phyloP scores from a whole-genome alignment of 2,113 vertebrate genomes.

The Dipodomys spectabilis region DNA sequence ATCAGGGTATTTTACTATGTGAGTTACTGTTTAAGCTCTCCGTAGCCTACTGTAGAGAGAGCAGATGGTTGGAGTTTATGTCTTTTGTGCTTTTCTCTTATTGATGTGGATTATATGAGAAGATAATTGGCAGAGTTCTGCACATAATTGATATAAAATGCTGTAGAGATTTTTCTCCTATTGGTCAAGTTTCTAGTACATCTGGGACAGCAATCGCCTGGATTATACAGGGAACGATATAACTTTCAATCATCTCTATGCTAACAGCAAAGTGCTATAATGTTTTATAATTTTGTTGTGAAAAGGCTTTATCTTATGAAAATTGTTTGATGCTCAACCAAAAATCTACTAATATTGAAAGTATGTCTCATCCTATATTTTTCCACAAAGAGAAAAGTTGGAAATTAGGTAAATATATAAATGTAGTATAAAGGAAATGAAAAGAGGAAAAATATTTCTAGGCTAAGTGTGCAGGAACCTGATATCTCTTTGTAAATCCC shows the following conservation, averaged over 20 bases:
- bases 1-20: constrained; percentile 80
- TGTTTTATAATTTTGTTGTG: constrained; percentile 52
- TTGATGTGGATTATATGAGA: constrained; percentile 86
- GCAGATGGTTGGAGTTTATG: constrained; percentile 87
- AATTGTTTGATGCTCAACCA: neutral
- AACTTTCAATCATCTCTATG: constrained; percentile 48
- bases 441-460: neutral
- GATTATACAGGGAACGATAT: constrained; percentile 43
- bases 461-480: neutral
- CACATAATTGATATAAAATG: constrained; percentile 88
- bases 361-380: neutral
- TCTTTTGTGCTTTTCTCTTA: constrained; percentile 86
- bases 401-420: neutral
- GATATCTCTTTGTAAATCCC: neutral
- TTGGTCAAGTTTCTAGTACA: constrained; percentile 78
- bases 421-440: neutral
- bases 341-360: neutral
- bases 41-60: constrained; percentile 82
- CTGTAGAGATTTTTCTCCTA: constrained; percentile 82
- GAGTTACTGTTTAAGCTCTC: constrained; percentile 79
- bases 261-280: neutral
- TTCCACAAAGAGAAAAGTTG: accelerated
- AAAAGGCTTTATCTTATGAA: neutral
- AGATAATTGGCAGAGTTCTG: constrained; percentile 86
- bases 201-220: constrained; percentile 53